phyloP scores from a whole-genome alignment of 1,140 invertebrate genomes.

The Megathymus violae region DNA sequence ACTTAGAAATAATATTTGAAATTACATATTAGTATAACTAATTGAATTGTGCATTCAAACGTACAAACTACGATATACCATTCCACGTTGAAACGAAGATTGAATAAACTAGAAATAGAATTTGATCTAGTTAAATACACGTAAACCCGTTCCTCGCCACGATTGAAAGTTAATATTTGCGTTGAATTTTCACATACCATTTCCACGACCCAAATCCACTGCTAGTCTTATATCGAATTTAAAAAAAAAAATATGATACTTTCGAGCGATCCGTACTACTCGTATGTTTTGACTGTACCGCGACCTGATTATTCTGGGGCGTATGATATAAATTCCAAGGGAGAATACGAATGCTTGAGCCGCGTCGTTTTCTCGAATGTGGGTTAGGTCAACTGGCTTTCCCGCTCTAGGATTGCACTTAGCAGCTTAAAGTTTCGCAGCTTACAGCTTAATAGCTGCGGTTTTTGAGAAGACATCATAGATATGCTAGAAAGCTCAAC shows the following conservation, averaged over 20 bases:
- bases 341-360: slow-evolving; percentile 13
- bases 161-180: slow-evolving; percentile 25
- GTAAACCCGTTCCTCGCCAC: slow-evolving; percentile 1
- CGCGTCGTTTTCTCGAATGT: slow-evolving; percentile 27
- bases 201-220: neutral
- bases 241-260: slow-evolving; percentile 3
- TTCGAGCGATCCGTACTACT: neutral
- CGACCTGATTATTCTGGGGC: slow-evolving; percentile 12
- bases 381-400: slow-evolving; percentile 44
- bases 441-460: slow-evolving; percentile 10
- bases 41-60: too few relatives aligned
- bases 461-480: neutral
- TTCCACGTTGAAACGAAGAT: slow-evolving; percentile 16
- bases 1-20: too few relatives aligned
- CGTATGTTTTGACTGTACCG: slow-evolving; percentile 12
- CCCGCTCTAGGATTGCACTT: slow-evolving; percentile 16
- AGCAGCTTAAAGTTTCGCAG: slow-evolving; percentile 9
- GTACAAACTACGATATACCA: neutral
- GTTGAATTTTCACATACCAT: slow-evolving; percentile 20
- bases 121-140: slow-evolving; percentile 28
- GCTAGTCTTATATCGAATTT: neutral
- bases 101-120: slow-evolving; percentile 16
- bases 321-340: slow-evolving; percentile 21
- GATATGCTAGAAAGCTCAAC: neutral
- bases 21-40: too few relatives aligned